These are phyloP conservation scores for Drosophila neocordata DNA, from an alignment of 1,140 invertebrate species.

Conservation along the genomic window DNA sequence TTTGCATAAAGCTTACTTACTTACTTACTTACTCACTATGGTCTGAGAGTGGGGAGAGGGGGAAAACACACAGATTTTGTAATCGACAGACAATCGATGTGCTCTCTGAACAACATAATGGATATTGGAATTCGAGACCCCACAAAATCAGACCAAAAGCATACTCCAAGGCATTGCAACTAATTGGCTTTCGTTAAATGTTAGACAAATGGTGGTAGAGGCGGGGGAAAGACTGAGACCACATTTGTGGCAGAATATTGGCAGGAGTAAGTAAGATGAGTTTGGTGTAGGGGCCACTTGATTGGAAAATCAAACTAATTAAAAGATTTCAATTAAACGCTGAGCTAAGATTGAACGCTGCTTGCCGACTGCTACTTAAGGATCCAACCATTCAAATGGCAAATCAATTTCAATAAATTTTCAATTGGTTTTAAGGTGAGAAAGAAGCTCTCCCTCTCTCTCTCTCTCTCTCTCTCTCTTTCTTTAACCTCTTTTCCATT, in stretches of 20 bases:
- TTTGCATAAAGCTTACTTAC: constrained; percentile 32
- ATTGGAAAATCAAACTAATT: constrained; percentile 82
- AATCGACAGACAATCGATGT: constrained; percentile 75
- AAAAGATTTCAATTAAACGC: constrained; percentile 82
- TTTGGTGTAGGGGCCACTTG: constrained; percentile 50
- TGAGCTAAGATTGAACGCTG: constrained; percentile 46
- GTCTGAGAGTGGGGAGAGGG: background rate
- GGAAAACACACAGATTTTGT: constrained; percentile 47
- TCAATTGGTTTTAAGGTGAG: constrained; percentile 50
- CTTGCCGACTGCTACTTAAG: constrained; percentile 34
- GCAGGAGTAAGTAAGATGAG: background rate
- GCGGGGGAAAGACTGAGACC: constrained; percentile 1
- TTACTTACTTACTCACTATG: background rate
- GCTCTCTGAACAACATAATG: constrained; percentile 68
- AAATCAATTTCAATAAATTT: constrained; percentile 81
- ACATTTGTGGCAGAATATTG: constrained; percentile 8
- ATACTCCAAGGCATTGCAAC: constrained; percentile 72
- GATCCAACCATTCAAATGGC: constrained; percentile 72
- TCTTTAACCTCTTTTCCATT: no score
- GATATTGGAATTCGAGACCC: constrained; percentile 46
- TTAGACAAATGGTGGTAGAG: constrained; percentile 28
- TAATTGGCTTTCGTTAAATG: constrained; percentile 75
- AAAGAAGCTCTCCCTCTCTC: constrained; percentile 19
- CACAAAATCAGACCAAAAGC: constrained; percentile 45
- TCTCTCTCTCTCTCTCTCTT: background rate